phyloP scores from a whole-genome alignment of 2,888 invertebrate genomes.

The Sepioteuthis lessoniana region DNA sequence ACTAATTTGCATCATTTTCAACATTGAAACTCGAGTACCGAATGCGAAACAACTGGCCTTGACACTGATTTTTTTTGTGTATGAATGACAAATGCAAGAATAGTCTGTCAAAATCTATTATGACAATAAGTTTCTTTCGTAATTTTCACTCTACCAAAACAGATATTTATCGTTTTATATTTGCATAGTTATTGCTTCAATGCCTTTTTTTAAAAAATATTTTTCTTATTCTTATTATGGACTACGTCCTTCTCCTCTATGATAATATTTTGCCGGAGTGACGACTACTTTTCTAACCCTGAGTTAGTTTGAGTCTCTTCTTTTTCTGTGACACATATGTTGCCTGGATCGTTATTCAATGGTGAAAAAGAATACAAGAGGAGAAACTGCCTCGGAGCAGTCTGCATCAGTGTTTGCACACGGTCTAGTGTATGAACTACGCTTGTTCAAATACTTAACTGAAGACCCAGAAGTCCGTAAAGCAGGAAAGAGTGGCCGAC shows the following conservation, averaged over 20 bases:
- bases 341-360: background rate
- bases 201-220: too few species aligned
- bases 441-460: conserved; percentile 33
- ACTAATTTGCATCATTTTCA: too few species aligned
- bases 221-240: too few species aligned
- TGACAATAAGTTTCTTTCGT: too few species aligned
- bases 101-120: too few species aligned
- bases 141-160: too few species aligned
- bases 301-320: background rate
- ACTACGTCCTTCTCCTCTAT: background rate
- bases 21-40: too few species aligned
- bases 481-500: conserved; percentile 2
- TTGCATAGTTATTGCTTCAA: too few species aligned
- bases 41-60: too few species aligned
- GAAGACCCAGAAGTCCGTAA: conserved; percentile 19
- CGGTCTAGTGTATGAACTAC: conserved; percentile 17
- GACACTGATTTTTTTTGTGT: too few species aligned
- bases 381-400: background rate
- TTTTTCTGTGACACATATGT: background rate
- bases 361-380: background rate
- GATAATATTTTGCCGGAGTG: background rate
- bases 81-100: too few species aligned
- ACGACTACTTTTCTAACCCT: background rate
- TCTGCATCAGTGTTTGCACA: background rate
- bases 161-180: too few species aligned